Evolutionary conservation across 2,888 invertebrate genomes (phyloP).

Genomic region (Chrysolina oricalcia): DNA sequence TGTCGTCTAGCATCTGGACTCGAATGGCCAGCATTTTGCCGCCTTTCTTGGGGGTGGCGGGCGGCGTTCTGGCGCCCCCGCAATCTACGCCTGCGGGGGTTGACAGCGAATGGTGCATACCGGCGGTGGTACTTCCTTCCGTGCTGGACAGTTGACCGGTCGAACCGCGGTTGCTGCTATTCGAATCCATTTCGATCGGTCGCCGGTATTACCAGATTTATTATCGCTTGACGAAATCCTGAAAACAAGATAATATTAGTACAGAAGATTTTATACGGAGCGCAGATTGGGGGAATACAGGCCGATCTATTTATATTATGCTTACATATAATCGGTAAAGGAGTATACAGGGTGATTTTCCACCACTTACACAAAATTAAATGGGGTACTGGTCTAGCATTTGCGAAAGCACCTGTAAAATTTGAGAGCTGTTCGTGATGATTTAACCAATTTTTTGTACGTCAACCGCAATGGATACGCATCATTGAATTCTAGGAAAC

Average conservation of each 20-base stretch:
- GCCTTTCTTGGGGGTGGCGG: conserved; percentile 86
- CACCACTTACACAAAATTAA: too few relatives aligned
- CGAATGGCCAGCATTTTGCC: conserved; percentile 92
- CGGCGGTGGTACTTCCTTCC: conserved; percentile 67
- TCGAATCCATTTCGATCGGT: conserved; percentile 58
- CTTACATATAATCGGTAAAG: too few relatives aligned
- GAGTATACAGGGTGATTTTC: too few relatives aligned
- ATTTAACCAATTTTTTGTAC: too few relatives aligned
- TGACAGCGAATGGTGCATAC: conserved; percentile 88
- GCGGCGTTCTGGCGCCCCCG: conserved; percentile 80
- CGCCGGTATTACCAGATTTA: conserved; percentile 33
- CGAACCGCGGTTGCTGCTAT: conserved; percentile 65
- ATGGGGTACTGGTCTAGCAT: too few relatives aligned
- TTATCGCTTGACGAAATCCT: conserved; percentile 59
- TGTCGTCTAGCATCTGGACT: conserved; percentile 92
- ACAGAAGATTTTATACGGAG: too few relatives aligned
- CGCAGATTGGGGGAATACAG: too few relatives aligned
- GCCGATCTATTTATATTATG: too few relatives aligned
- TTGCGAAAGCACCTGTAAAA: too few relatives aligned
- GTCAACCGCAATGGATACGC: too few relatives aligned
- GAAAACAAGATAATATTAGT: conserved; percentile 33
- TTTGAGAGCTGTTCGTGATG: too few relatives aligned
- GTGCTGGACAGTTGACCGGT: conserved; percentile 69
- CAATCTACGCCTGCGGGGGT: conserved; percentile 90
- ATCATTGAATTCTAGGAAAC: too few relatives aligned